Percentiles rank a stretch among this genome's conserved stretches.
phyloP scores from a whole-genome alignment of 2,888 invertebrate species.

The Dyspetes luteomarginatus region DNA sequence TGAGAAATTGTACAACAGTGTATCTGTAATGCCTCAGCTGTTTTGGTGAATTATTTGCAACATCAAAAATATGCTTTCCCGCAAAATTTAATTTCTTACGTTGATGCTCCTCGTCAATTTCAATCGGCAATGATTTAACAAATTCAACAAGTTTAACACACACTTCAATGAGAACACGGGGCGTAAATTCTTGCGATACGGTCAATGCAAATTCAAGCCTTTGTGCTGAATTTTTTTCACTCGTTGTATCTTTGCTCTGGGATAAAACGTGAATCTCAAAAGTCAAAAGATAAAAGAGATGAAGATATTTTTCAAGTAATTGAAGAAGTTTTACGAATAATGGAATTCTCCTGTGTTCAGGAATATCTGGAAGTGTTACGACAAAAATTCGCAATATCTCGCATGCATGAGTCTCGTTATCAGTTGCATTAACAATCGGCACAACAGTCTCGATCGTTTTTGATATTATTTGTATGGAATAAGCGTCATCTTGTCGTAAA shows the following conservation, averaged over 20 bases:
- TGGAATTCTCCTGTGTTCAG: conserved; percentile 94
- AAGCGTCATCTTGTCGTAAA: conserved; percentile 96
- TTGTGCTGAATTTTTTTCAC: conserved; percentile 74
- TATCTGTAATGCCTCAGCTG: conserved; percentile 94
- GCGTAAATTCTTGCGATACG: conserved; percentile 88
- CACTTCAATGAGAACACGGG: conserved; percentile 86
- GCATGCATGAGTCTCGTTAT: conserved; percentile 84
- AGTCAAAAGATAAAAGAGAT: conserved; percentile 89
- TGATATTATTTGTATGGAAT: conserved; percentile 96
- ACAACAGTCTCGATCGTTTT: conserved; percentile 95
- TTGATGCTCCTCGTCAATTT: conserved; percentile 85
- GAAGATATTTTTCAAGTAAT: conserved; percentile 89
- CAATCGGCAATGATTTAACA: conserved; percentile 87
- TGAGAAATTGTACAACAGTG: conserved; percentile 89
- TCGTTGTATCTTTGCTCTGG: conserved; percentile 78
- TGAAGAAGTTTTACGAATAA: conserved; percentile 92
- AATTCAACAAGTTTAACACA: conserved; percentile 88
- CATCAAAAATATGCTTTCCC: conserved; percentile 86
- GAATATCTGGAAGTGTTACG: conserved; percentile 95
- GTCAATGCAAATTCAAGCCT: conserved; percentile 88
- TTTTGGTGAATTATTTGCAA: conserved; percentile 87
- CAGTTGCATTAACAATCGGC: conserved; percentile 88
- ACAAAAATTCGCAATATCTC: conserved; percentile 95
- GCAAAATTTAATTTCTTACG: conserved; percentile 66
- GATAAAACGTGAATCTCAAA: conserved; percentile 88